phyloP scores from a whole-genome alignment of 2,797 vertebrate species.

The Liparis tanakae region DNA sequence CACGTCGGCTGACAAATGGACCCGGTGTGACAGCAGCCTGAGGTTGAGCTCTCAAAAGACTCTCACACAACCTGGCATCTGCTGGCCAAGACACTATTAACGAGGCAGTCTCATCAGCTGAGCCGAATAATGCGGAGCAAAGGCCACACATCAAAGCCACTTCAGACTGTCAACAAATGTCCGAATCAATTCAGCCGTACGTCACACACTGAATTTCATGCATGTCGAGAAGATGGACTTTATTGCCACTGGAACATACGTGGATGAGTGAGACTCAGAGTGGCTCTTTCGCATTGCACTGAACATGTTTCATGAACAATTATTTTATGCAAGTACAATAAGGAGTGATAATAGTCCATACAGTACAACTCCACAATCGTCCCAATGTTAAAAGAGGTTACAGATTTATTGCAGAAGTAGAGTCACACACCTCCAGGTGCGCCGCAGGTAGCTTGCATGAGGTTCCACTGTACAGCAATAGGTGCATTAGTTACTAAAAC shows the following conservation, averaged over 20 bases:
- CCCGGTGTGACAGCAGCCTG: constrained; percentile 62
- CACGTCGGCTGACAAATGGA: constrained; percentile 47
- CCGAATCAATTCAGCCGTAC: constrained; percentile 9
- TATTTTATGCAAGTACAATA: neutral
- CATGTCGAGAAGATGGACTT: neutral
- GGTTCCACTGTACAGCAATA: neutral
- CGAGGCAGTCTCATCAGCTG: constrained; percentile 58
- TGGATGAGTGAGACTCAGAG: neutral
- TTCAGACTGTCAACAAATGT: constrained; percentile 47
- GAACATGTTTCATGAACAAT: neutral
- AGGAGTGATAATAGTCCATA: neutral
- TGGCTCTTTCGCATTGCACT: neutral
- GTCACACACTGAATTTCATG: neutral
- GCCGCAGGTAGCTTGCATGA: neutral
- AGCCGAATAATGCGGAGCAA: constrained; percentile 50
- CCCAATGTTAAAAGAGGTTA: neutral
- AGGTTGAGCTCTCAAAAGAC: constrained; percentile 53
- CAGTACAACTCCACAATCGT: neutral
- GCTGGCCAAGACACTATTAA: constrained; percentile 58
- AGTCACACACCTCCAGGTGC: too few species aligned
- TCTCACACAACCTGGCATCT: constrained; percentile 63
- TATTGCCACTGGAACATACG: neutral
- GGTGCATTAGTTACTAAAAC: neutral
- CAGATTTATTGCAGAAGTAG: neutral
- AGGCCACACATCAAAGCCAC: constrained; percentile 61